These are phyloP conservation scores for Sturnus vulgaris DNA, from an alignment of 2,113 vertebrate species.

Conservation along the genomic window DNA sequence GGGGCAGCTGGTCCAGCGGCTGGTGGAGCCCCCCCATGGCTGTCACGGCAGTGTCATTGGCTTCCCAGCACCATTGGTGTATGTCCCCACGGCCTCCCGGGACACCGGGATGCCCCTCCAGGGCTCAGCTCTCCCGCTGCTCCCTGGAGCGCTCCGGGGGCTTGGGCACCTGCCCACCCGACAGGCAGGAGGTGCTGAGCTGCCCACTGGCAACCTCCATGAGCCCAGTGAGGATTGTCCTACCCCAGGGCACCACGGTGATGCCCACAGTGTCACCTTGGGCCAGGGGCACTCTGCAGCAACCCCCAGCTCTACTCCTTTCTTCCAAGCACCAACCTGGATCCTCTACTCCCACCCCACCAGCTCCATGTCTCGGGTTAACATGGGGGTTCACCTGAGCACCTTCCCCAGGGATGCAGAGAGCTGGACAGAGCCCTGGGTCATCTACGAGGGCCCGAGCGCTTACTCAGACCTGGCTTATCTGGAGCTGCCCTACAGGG, in stretches of 20 bases:
- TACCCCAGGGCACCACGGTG: fast-evolving
- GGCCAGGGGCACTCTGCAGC: fast-evolving
- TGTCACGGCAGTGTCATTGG: slow-evolving; percentile 91
- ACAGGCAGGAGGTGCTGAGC: not conserved
- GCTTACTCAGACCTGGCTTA: slow-evolving; percentile 92
- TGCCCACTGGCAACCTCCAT: fast-evolving
- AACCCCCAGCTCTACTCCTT: not conserved
- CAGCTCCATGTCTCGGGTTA: slow-evolving; percentile 75
- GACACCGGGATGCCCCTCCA: fast-evolving
- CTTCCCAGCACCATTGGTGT: slow-evolving; percentile 80
- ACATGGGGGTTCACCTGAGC: slow-evolving; percentile 87
- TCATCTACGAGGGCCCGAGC: slow-evolving; percentile 89
- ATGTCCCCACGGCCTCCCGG: fast-evolving
- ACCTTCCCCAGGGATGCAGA: slow-evolving; percentile 82
- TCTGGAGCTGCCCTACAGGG: slow-evolving; percentile 71
- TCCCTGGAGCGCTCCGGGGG: fast-evolving
- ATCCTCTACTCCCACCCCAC: slow-evolving; percentile 89
- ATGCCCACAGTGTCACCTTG: fast-evolving
- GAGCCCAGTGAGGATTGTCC: not conserved
- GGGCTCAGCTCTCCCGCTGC: fast-evolving
- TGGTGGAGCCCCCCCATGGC: slow-evolving; percentile 83
- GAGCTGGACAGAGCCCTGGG: slow-evolving; percentile 91
- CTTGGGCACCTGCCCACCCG: fast-evolving
- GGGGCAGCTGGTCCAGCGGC: slow-evolving; percentile 82
- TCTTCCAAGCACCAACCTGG: slow-evolving; percentile 82